phyloP scores from a whole-genome alignment of 2,888 invertebrate genomes.

The Nemotelus nigrinus region DNA sequence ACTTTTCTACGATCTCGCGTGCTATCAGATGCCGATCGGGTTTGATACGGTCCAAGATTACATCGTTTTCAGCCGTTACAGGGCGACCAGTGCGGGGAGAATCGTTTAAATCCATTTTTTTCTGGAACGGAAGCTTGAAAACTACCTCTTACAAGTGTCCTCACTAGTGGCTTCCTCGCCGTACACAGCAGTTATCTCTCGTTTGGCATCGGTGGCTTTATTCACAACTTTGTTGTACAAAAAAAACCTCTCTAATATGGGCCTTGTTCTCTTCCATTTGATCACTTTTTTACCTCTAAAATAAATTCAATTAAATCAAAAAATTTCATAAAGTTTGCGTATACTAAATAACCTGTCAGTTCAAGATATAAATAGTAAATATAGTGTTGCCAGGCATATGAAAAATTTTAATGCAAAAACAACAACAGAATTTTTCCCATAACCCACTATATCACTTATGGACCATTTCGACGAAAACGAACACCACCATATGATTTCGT shows the following conservation, averaged over 20 bases:
- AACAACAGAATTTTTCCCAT: too few relatives aligned
- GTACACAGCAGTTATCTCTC: neutral
- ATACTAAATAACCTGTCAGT: too few relatives aligned
- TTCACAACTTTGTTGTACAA: neutral
- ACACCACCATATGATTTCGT: too few relatives aligned
- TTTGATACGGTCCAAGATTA: neutral
- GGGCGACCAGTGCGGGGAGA: neutral
- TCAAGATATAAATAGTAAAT: too few relatives aligned
- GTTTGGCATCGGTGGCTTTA: neutral
- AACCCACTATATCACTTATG: too few relatives aligned
- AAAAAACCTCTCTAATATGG: neutral
- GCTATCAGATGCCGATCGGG: neutral
- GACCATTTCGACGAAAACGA: too few relatives aligned
- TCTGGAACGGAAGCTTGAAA: neutral
- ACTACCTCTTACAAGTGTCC: neutral
- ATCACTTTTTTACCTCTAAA: neutral
- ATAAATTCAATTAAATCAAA: too few relatives aligned
- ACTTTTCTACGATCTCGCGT: neutral
- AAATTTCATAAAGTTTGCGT: too few relatives aligned
- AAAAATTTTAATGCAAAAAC: too few relatives aligned
- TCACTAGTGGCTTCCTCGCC: neutral
- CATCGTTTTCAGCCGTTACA: neutral
- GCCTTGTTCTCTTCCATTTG: neutral
- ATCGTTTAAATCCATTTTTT: neutral
- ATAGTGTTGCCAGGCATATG: too few relatives aligned